phyloP scores from a whole-genome alignment of 2,797 vertebrate genomes.

The Macropodus opercularis region DNA sequence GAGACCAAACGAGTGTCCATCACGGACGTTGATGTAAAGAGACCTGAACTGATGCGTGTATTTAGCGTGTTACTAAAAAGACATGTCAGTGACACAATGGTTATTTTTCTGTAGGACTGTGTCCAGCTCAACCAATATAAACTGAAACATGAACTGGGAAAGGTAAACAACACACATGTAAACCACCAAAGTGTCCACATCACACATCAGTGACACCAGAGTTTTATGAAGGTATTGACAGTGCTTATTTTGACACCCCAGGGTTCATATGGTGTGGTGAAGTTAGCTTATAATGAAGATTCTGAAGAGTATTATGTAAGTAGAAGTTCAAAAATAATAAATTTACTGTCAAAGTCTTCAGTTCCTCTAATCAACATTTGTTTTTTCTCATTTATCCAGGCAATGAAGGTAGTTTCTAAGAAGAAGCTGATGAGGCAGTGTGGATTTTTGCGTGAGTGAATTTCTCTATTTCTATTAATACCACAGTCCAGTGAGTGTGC shows the following conservation, averaged over 20 bases:
- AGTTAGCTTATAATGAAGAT: slow-evolving; percentile 92
- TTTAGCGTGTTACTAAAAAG: background rate
- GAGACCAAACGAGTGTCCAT: slow-evolving; percentile 94
- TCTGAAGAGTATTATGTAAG: slow-evolving; percentile 95
- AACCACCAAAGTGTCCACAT: background rate
- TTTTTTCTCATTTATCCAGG: slow-evolving; percentile 74
- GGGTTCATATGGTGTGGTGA: slow-evolving; percentile 97
- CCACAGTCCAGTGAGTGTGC: too few species aligned
- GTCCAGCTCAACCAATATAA: slow-evolving; percentile 96
- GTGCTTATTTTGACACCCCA: slow-evolving; percentile 35
- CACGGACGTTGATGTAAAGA: slow-evolving; percentile 87
- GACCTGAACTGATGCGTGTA: background rate
- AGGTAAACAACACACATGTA: slow-evolving; percentile 76
- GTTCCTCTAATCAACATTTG: background rate
- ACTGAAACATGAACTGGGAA: slow-evolving; percentile 93
- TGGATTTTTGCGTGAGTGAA: slow-evolving; percentile 92
- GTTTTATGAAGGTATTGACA: background rate
- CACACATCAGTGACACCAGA: background rate
- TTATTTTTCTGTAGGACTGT: slow-evolving; percentile 83
- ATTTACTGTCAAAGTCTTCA: background rate
- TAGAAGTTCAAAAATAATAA: slow-evolving; percentile 8
- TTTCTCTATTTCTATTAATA: background rate
- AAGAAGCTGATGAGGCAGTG: slow-evolving; percentile 94
- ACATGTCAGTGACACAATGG: background rate
- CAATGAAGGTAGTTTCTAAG: slow-evolving; percentile 98